Percentiles rank a stretch among this genome's conserved stretches.
Conservation (phyloP, 2,888 invertebrate species). For the Nasonovia ribisnigri region DNA sequence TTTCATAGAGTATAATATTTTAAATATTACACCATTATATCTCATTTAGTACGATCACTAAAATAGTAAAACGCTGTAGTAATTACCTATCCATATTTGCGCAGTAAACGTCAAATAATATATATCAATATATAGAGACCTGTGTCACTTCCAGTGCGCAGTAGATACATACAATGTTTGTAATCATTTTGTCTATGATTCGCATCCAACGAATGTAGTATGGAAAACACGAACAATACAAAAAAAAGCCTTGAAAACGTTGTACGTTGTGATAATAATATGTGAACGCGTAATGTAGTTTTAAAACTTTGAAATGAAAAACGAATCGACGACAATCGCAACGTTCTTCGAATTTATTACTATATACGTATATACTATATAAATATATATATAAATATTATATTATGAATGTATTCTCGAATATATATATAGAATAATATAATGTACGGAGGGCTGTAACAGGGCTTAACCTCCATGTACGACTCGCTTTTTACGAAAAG, state of each 20-base stretch:
- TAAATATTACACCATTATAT: background rate
- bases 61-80: background rate
- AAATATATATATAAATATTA: background rate
- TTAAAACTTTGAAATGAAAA: slow-evolving; percentile 19
- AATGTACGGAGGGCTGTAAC: background rate
- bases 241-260: background rate
- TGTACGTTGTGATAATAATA: background rate
- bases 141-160: background rate
- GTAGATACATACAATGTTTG: background rate
- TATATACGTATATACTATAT: too few species aligned
- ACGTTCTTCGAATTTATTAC: slow-evolving; percentile 19
- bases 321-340: slow-evolving; percentile 31
- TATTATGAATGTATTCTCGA: background rate
- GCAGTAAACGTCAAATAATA: background rate
- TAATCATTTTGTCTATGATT: background rate
- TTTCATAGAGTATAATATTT: too few species aligned
- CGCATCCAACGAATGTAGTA: background rate
- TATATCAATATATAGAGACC: background rate
- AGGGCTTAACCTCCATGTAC: slow-evolving; percentile 22
- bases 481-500: slow-evolving; percentile 10
- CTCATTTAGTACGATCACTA: background rate
- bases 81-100: background rate
- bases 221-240: background rate
- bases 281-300: slow-evolving; percentile 1
- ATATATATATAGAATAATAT: background rate